These are phyloP conservation scores for Scelioninae gen. 2 DNA, from an alignment of 2,888 invertebrate genomes.

Conservation along the genomic window DNA sequence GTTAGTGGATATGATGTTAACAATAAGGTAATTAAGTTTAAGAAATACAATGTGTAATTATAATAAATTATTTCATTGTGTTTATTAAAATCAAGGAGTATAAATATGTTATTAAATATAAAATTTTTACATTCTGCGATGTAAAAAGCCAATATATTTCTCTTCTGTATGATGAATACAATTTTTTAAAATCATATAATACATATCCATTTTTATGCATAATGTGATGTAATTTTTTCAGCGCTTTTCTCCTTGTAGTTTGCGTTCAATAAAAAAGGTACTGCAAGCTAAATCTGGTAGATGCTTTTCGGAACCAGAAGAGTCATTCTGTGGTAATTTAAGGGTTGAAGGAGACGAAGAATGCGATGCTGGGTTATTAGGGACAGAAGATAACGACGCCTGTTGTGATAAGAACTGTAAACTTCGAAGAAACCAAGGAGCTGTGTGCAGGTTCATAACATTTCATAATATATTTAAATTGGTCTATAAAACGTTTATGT, in stretches of 20 bases:
- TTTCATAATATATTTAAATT: too few species aligned
- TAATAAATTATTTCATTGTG: conserved; percentile 20
- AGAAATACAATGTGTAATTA: neutral
- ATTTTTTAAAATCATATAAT: too few species aligned
- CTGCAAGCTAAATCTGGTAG: conserved; percentile 93
- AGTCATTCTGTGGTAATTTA: conserved; percentile 96
- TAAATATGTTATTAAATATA: too few species aligned
- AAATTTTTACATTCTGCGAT: too few species aligned
- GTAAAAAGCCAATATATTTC: too few species aligned
- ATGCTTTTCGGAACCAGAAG: conserved; percentile 95
- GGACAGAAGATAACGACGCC: conserved; percentile 93
- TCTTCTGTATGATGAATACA: too few species aligned
- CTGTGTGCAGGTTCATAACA: conserved; percentile 89
- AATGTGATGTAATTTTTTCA: too few species aligned
- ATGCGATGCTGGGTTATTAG: conserved; percentile 95
- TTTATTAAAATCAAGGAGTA: too few species aligned
- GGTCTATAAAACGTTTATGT: too few species aligned
- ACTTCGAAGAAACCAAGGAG: conserved; percentile 87
- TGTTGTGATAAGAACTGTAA: conserved; percentile 97
- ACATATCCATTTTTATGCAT: too few species aligned
- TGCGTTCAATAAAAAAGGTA: conserved; percentile 94
- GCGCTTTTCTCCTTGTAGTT: conserved; percentile 96
- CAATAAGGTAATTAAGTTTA: conserved; percentile 83
- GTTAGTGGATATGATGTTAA: conserved; percentile 97
- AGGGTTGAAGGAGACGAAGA: conserved; percentile 97